These are phyloP conservation scores for Dermochelys coriacea DNA, from an alignment of 2,797 vertebrate genomes.

Conservation along the genomic window DNA sequence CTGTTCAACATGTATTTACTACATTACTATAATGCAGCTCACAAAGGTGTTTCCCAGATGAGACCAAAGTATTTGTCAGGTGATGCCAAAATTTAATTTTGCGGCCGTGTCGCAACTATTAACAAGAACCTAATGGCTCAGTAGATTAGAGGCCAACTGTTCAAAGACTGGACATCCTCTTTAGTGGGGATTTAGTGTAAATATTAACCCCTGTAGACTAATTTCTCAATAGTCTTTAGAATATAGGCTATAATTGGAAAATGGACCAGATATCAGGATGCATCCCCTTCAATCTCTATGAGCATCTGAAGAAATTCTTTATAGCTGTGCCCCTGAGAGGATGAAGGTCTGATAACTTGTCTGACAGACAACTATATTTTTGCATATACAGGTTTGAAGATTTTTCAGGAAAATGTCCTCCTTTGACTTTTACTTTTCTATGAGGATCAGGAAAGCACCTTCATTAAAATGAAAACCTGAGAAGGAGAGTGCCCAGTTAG, in stretches of 20 bases:
- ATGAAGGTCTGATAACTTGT: neutral
- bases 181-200: neutral
- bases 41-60: constrained; percentile 4
- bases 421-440: constrained; percentile 79
- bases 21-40: neutral
- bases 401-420: constrained; percentile 88
- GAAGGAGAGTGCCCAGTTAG: constrained; percentile 78
- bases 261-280: neutral
- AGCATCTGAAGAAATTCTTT: neutral
- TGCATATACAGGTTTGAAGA: constrained; percentile 85
- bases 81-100: neutral
- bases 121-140: neutral
- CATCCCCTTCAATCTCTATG: neutral
- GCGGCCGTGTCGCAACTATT: rapidly evolving
- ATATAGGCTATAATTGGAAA: neutral
- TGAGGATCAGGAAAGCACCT: constrained; percentile 67
- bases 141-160: neutral
- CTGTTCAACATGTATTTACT: neutral
- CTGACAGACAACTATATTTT: constrained; percentile 8
- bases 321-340: neutral
- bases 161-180: neutral
- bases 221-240: neutral
- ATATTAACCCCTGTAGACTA: neutral
- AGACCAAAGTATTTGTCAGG: constrained; percentile 36
- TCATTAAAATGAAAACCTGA: constrained; percentile 73